Percentiles rank a stretch among this genome's conserved stretches.
Conservation (phyloP, 2,888 invertebrate species). For the Oscheius sp. region DNA sequence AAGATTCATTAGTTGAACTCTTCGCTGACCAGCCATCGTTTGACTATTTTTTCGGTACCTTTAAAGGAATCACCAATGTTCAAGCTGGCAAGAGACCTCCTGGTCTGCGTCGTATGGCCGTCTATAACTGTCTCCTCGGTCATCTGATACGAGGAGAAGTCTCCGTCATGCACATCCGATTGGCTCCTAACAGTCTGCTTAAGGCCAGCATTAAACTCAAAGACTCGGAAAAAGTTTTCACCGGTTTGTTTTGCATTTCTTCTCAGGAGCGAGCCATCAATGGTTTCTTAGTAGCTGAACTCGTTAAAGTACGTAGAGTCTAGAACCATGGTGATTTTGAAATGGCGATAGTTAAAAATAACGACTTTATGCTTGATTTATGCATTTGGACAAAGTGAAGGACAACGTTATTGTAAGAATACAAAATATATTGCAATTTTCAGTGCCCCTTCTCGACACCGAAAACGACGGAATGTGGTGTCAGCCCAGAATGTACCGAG, state of each 20-base stretch:
- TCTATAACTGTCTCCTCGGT: conserved; percentile 13
- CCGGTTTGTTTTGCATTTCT: not conserved
- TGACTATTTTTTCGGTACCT: not conserved
- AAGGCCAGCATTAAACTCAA: conserved; percentile 6
- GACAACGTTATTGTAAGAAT: not conserved
- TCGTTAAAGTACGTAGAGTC: too few relatives aligned
- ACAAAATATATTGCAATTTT: not conserved
- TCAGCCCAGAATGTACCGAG: conserved; percentile 11
- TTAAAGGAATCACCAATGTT: conserved; percentile 7
- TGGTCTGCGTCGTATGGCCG: conserved; percentile 4
- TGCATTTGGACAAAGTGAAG: not conserved
- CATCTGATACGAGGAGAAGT: conserved; percentile 16
- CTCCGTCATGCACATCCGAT: not conserved
- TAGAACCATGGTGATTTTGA: too few relatives aligned
- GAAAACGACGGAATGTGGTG: conserved; percentile 1
- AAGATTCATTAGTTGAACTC: not conserved
- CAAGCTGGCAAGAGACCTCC: not conserved
- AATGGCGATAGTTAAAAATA: not conserved
- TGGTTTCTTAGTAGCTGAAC: too few relatives aligned
- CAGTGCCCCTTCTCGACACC: conserved; percentile 12
- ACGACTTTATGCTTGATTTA: not conserved
- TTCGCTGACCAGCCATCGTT: not conserved
- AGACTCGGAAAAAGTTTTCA: conserved; percentile 5
- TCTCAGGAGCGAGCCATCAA: too few relatives aligned
- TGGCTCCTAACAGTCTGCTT: not conserved